Conservation (phyloP, 2,888 invertebrate genomes). For the Carabus problematicus region DNA sequence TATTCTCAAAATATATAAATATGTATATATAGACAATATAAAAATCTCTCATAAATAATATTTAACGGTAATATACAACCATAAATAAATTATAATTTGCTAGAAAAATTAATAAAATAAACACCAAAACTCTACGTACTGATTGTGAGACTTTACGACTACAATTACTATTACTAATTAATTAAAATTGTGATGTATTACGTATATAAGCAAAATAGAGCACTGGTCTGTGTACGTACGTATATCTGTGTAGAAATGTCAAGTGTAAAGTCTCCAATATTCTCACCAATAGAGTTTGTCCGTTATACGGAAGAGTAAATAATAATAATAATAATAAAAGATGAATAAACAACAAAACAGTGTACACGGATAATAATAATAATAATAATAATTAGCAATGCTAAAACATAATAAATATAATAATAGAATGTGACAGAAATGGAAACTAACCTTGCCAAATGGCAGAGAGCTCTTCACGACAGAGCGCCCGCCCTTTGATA, state of each 20-base stretch:
- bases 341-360: slow-evolving; percentile 3
- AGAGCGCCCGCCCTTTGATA: slow-evolving; percentile 95
- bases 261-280: no score
- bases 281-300: neutral
- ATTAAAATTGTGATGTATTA: no score
- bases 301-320: slow-evolving; percentile 11
- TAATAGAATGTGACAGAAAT: slow-evolving; percentile 38
- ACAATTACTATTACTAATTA: no score
- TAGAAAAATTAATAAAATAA: slow-evolving; percentile 10
- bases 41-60: slow-evolving; percentile 21
- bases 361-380: slow-evolving; percentile 7
- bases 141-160: no score
- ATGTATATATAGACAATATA: slow-evolving; percentile 14
- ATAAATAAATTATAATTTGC: slow-evolving; percentile 39
- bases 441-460: slow-evolving; percentile 55
- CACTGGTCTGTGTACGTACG: no score
- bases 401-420: slow-evolving; percentile 14
- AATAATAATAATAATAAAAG: slow-evolving; percentile 13
- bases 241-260: no score
- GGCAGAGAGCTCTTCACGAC: slow-evolving; percentile 64
- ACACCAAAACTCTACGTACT: slow-evolving; percentile 6
- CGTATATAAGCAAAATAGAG: no score
- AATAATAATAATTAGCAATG: slow-evolving; percentile 18
- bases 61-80: slow-evolving; percentile 36
- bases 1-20: slow-evolving; percentile 29